A percentile compares a stretch with the other conserved stretches of the same genome.
These are phyloP conservation scores for Drymonia ruficornis DNA, from an alignment of 2,888 invertebrate genomes.

Conservation along the genomic window DNA sequence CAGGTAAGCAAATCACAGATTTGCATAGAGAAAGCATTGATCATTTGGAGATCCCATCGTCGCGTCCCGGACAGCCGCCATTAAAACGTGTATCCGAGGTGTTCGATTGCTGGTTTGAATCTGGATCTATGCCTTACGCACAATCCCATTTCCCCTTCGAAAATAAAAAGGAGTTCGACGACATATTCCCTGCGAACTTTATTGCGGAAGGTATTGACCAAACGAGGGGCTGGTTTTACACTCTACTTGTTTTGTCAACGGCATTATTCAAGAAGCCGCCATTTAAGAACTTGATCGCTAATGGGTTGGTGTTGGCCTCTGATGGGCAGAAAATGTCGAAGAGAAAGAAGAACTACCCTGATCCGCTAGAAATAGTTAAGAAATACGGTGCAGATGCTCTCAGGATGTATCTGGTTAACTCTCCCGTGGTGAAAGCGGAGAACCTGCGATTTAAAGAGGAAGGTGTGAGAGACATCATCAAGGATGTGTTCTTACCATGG, in stretches of 20 bases:
- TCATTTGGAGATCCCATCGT: conserved; percentile 96
- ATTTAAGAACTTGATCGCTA: conserved; percentile 98
- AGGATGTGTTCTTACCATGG: conserved; percentile 99
- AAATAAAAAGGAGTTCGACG: conserved; percentile 93
- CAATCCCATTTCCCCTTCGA: conserved; percentile 99
- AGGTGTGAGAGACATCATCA: conserved; percentile 97
- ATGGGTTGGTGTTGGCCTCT: conserved; percentile 97
- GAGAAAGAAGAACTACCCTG: conserved; percentile 99
- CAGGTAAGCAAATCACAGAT: conserved; percentile 93
- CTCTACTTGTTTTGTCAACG: conserved; percentile 97
- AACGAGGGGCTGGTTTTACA: conserved; percentile 99
- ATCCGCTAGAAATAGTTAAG: conserved; percentile 94
- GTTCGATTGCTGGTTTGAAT: conserved; percentile 99
- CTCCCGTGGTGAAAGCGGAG: conserved; percentile 98
- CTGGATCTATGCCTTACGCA: conserved; percentile 99
- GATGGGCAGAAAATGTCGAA: conserved; percentile 99
- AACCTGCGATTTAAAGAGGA: conserved; percentile 98
- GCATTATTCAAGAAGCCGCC: conserved; percentile 98
- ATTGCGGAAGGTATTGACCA: conserved; percentile 99
- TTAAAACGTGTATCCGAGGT: conserved; percentile 95
- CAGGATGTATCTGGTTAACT: conserved; percentile 97
- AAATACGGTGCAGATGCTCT: conserved; percentile 99
- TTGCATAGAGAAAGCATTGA: conserved; percentile 98
- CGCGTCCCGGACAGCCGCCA: conserved; percentile 91
- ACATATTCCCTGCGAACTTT: conserved; percentile 98